These are phyloP conservation scores for Engraulis encrasicolus DNA, from an alignment of 2,113 vertebrate genomes.

Conservation along the genomic window DNA sequence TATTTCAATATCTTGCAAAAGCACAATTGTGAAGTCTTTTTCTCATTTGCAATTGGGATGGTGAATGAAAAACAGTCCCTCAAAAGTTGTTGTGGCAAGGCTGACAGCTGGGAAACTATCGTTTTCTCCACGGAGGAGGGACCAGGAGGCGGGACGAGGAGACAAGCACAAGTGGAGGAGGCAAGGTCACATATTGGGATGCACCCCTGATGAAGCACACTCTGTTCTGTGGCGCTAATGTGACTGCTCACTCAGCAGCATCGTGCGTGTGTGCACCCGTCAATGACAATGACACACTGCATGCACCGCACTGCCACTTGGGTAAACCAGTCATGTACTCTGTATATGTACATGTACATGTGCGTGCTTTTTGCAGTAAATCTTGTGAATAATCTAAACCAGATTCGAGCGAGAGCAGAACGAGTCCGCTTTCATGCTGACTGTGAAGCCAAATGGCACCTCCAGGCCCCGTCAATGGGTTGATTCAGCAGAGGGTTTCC, in stretches of 20 bases:
- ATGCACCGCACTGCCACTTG: background rate
- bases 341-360: constrained; percentile 36
- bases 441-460: background rate
- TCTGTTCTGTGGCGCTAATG: constrained; percentile 26
- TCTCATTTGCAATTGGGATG: no score
- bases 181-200: no score
- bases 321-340: background rate
- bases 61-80: no score
- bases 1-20: no score
- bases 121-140: no score
- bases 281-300: background rate
- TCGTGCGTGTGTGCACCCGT: background rate
- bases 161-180: no score
- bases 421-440: background rate
- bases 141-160: no score
- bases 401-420: background rate
- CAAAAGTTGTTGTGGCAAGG: no score
- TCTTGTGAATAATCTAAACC: background rate
- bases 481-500: constrained; percentile 18
- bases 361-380: constrained; percentile 7
- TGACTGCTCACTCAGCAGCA: constrained; percentile 5
- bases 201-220: background rate
- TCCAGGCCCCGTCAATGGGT: background rate
- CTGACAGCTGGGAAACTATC: no score
- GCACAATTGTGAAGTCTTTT: no score